Percentiles rank a stretch among this genome's conserved stretches.
Conservation (phyloP, 1,140 invertebrate species). For the Cherax quadricarinatus region DNA sequence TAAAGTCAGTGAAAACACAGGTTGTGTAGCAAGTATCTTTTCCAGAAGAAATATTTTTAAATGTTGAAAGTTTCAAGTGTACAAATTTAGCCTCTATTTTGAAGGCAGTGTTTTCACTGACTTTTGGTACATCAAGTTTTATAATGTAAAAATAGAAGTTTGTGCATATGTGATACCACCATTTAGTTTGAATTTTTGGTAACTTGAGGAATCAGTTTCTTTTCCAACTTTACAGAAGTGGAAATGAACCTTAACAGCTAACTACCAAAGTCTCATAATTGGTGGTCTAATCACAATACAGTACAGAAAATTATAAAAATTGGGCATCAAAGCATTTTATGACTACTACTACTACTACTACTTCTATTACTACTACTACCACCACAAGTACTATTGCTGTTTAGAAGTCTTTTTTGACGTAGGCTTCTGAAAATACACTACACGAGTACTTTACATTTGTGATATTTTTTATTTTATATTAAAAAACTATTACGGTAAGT, state of each 20-base stretch:
- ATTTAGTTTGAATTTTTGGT: conserved; percentile 65
- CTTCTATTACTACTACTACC: too few species aligned
- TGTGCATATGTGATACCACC: conserved; percentile 55
- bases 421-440: too few species aligned
- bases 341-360: not conserved
- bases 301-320: conserved; percentile 6
- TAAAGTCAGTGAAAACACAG: conserved; percentile 68
- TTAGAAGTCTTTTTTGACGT: too few species aligned
- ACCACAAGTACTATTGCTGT: too few species aligned
- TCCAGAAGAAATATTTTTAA: conserved; percentile 69
- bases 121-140: conserved; percentile 66
- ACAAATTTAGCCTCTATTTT: conserved; percentile 65
- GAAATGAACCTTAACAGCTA: conserved; percentile 59
- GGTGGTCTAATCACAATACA: conserved; percentile 41
- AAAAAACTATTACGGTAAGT: too few species aligned
- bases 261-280: conserved; percentile 59
- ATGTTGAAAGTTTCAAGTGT: conserved; percentile 53
- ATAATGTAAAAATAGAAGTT: conserved; percentile 61
- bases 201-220: conserved; percentile 41
- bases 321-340: conserved; percentile 67
- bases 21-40: conserved; percentile 67
- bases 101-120: conserved; percentile 66
- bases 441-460: too few species aligned
- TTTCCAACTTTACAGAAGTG: conserved; percentile 31
- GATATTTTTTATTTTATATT: too few species aligned